Percentiles rank a stretch among this genome's conserved stretches.
These are phyloP conservation scores for Silurus glanis DNA, from an alignment of 2,113 vertebrate species.

Conservation along the genomic window DNA sequence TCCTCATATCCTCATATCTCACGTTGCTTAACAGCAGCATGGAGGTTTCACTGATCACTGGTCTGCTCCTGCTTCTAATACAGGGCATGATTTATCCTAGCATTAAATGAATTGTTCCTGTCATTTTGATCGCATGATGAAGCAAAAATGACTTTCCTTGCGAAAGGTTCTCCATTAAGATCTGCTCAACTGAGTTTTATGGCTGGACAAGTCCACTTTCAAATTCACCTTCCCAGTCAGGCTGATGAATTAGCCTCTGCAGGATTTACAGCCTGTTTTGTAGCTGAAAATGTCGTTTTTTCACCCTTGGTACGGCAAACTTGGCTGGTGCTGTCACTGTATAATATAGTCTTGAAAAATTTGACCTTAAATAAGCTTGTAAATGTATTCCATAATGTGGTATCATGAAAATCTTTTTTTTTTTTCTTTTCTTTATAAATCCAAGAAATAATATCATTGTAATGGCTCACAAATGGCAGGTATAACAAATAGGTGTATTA, in stretches of 20 bases:
- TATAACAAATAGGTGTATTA: background rate
- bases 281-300: constrained; percentile 15
- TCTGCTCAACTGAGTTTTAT: constrained; percentile 25
- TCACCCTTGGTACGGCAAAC: background rate
- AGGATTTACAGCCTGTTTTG: constrained; percentile 8
- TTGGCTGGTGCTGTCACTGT: background rate
- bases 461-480: background rate
- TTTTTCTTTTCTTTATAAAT: background rate
- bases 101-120: constrained; percentile 33
- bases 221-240: constrained; percentile 21
- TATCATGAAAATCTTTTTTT: background rate
- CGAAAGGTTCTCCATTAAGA: constrained; percentile 13
- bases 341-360: background rate
- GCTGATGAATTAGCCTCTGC: constrained; percentile 23
- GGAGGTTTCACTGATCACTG: constrained; percentile 23
- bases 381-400: background rate
- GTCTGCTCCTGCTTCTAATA: background rate
- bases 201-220: constrained; percentile 26
- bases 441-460: background rate
- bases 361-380: background rate
- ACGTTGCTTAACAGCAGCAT: constrained; percentile 9
- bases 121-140: constrained; percentile 21
- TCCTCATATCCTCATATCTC: constrained; percentile 1
- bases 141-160: constrained; percentile 38
- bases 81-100: constrained; percentile 27